phyloP scores from a whole-genome alignment of 2,113 vertebrate genomes.

The Lycaon pictus region DNA sequence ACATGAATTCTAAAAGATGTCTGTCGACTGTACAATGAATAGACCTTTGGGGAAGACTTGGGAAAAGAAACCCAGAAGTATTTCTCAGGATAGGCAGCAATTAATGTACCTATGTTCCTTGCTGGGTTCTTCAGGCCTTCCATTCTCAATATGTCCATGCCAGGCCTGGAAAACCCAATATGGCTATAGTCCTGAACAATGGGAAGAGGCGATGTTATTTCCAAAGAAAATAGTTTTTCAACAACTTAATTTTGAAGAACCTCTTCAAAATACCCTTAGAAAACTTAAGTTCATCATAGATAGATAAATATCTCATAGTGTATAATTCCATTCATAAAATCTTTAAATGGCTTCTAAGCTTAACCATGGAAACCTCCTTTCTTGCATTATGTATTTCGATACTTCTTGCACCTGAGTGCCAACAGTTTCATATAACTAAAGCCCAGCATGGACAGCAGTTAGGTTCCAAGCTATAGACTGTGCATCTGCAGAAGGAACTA shows the following conservation, averaged over 20 bases:
- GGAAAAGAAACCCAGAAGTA: slow-evolving; percentile 42
- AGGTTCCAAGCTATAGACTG: background rate
- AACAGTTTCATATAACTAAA: slow-evolving; percentile 21
- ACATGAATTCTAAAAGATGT: slow-evolving; percentile 48
- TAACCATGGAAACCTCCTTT: slow-evolving; percentile 14
- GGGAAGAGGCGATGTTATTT: background rate
- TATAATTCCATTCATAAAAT: slow-evolving; percentile 24
- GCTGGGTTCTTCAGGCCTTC: background rate
- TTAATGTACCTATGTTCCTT: slow-evolving; percentile 11
- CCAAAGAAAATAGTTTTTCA: slow-evolving; percentile 61
- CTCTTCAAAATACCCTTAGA: slow-evolving; percentile 53
- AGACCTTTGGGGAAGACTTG: background rate
- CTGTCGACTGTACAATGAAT: slow-evolving; percentile 25
- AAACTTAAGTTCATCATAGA: slow-evolving; percentile 34
- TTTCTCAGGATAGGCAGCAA: slow-evolving; percentile 49
- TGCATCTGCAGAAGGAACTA: background rate
- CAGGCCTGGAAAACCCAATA: slow-evolving; percentile 8
- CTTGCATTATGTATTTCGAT: slow-evolving; percentile 17
- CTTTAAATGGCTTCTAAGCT: slow-evolving; percentile 26
- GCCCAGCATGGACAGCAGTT: background rate
- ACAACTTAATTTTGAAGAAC: slow-evolving; percentile 1
- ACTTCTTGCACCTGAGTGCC: background rate
- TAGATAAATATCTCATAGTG: background rate
- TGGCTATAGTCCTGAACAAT: slow-evolving; percentile 41
- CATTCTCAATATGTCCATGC: background rate